Evolutionary conservation across 37 sponge, comb jelly and placozoan species (phyloP).

Genomic region (Hexactinellida sp.): DNA sequence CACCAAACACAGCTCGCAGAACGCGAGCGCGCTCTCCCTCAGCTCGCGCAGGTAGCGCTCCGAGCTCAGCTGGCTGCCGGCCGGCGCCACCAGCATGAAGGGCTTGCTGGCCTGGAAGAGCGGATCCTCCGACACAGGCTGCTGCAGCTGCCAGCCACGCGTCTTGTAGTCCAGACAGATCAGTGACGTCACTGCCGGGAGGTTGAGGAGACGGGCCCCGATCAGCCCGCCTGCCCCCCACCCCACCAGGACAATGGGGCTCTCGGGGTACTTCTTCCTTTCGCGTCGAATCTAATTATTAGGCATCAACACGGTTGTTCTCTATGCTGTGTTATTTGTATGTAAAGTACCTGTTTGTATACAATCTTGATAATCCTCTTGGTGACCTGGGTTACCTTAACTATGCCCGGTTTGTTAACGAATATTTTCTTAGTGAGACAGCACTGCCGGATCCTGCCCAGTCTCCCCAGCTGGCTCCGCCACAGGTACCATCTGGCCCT

Average conservation of each 20-base stretch:
- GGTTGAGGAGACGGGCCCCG: not conserved
- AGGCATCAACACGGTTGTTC: not conserved
- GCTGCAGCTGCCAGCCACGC: not conserved
- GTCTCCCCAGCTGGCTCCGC: not conserved
- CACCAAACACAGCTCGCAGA: constrained; percentile 16
- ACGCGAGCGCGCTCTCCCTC: not conserved
- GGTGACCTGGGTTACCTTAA: not conserved
- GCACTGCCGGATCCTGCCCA: not conserved
- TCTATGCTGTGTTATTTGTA: not conserved
- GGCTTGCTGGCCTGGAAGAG: not conserved
- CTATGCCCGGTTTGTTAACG: not conserved
- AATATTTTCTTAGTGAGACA: constrained; percentile 5
- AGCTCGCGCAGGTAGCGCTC: not conserved
- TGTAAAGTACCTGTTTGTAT: not conserved
- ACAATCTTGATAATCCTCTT: not conserved
- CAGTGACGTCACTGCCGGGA: constrained; percentile 5
- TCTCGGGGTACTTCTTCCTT: not conserved
- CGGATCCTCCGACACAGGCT: not conserved
- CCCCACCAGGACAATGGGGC: not conserved
- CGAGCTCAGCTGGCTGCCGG: not conserved
- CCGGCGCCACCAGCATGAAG: not conserved
- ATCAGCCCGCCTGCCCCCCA: constrained; percentile 4
- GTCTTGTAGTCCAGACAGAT: not conserved
- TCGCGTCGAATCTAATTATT: not conserved
- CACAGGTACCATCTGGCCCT: not conserved